Base-by-base conservation (phyloP, 2,888 invertebrate genomes). In the Pollenia amentaria region DNA sequence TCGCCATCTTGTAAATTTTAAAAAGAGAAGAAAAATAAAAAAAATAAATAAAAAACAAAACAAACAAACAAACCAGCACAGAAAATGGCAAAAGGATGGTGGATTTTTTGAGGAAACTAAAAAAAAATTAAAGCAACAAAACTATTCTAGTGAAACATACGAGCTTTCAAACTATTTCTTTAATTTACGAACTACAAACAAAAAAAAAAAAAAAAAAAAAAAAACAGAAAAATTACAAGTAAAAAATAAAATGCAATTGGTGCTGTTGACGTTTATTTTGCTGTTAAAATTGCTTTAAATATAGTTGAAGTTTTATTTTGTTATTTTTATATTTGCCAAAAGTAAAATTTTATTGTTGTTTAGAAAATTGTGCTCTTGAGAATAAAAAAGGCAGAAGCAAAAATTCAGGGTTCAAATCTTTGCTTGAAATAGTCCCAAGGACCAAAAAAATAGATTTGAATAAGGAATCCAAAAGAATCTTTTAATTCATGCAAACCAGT, bases 291-390 rank as follows among this genome's bases (percentile, higher is more conserved):
- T 67, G 12, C 67, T 77, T 55, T 29, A 53, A 67, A 46, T 73
- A 18, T 46, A 18, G 29, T 73, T 88, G 83, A 29, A 29, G 51
- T 75, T 46, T 44, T 73, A 60, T 81, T 73, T 14, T 57, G 4
- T 62, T 55, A 53, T 40, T 51, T 72, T 29, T 29, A 29, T 29
- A 29, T 29, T 29, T 29, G 4, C 29, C 29, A 29, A 29, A 3
- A 29, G 29, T 29, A 29, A 29, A 29, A 55, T 55, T 21, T 11
- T 18, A 53, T 8, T 11, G 21, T 55, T 55, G 21, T 21, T 29
- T 29, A 1, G 6, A 11, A 21, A 55, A 21, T 18, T 55, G 2
- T 29, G 29, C 6, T 29, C 29, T 29, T 29, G 29, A 3, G 4
- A 29, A 29, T 29, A 55, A 55, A 55, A 55, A 10, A 55, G 2